Percentiles rank a stretch among this genome's conserved stretches.
These are phyloP conservation scores for Andrena cerasifolii DNA, from an alignment of 1,140 invertebrate genomes.

Conservation along the genomic window DNA sequence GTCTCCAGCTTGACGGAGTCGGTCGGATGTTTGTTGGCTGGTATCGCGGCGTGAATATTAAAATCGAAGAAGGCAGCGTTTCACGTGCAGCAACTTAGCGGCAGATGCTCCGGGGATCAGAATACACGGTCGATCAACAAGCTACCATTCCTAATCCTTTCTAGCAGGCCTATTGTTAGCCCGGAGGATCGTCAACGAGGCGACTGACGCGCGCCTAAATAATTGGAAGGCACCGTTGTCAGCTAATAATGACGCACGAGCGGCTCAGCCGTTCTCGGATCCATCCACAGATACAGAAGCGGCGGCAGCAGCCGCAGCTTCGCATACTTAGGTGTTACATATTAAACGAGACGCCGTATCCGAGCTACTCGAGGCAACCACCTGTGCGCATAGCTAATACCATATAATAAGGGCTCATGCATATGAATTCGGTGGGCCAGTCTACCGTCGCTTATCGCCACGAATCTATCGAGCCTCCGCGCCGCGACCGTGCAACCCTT, in stretches of 20 bases:
- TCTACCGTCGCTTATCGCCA: conserved; percentile 70
- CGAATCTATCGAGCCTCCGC: conserved; percentile 72
- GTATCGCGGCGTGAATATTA: not conserved
- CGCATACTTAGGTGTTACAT: conserved; percentile 64
- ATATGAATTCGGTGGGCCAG: conserved; percentile 80
- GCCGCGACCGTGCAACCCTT: conserved; percentile 71
- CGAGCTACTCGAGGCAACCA: conserved; percentile 73
- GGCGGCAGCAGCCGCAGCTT: conserved; percentile 32
- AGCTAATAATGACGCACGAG: conserved; percentile 54
- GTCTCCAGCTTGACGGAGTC: too few species aligned
- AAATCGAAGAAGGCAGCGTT: not conserved
- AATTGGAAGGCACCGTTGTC: conserved; percentile 43
- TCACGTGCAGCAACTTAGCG: not conserved
- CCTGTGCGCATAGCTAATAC: conserved; percentile 81
- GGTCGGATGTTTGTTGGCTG: too few species aligned
- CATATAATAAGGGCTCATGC: conserved; percentile 81
- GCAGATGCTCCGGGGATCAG: not conserved
- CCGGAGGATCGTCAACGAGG: not conserved
- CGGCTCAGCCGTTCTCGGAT: conserved; percentile 33
- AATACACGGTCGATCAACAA: conserved; percentile 4
- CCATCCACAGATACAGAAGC: conserved; percentile 35
- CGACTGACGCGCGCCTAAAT: conserved; percentile 26
- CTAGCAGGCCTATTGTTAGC: conserved; percentile 31
- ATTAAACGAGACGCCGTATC: conserved; percentile 62
- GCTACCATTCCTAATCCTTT: conserved; percentile 26